phyloP scores from a whole-genome alignment of 2,888 invertebrate species.

The Apeira syringaria region DNA sequence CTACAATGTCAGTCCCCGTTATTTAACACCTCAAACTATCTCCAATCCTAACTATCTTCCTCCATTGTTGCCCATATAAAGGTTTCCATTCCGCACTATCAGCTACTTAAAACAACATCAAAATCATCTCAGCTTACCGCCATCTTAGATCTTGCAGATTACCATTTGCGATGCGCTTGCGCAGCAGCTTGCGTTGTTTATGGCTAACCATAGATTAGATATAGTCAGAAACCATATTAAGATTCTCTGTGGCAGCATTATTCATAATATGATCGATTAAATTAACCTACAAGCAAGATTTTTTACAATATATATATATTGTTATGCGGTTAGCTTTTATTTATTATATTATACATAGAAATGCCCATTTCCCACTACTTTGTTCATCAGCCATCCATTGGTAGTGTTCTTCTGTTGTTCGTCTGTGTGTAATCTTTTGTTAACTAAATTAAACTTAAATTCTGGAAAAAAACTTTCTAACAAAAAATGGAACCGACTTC shows the following conservation, averaged over 20 bases:
- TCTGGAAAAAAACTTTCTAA: no score
- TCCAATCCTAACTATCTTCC: conserved; percentile 9
- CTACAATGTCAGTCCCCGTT: neutral
- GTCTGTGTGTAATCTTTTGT: no score
- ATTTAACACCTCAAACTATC: conserved; percentile 4
- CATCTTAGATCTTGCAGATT: conserved; percentile 42
- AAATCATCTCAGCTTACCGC: conserved; percentile 54
- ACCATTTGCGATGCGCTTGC: conserved; percentile 47
- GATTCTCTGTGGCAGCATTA: conserved; percentile 9
- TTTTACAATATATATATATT: no score
- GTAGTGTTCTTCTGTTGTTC: no score
- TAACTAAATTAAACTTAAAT: no score
- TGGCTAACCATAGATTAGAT: conserved; percentile 17
- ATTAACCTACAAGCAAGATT: no score
- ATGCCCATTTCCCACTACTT: no score
- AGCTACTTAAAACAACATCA: conserved; percentile 60
- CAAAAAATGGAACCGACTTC: no score
- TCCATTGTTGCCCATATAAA: conserved; percentile 39
- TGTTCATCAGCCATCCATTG: no score
- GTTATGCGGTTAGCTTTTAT: no score
- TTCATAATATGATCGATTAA: no score
- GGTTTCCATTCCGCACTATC: conserved; percentile 46
- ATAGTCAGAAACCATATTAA: conserved; percentile 8
- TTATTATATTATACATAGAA: no score
- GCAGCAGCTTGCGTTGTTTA: conserved; percentile 12